Percentiles rank a stretch among this genome's conserved stretches.
Conservation (phyloP, 2,113 vertebrate species). For the Orthonyx spaldingii region DNA sequence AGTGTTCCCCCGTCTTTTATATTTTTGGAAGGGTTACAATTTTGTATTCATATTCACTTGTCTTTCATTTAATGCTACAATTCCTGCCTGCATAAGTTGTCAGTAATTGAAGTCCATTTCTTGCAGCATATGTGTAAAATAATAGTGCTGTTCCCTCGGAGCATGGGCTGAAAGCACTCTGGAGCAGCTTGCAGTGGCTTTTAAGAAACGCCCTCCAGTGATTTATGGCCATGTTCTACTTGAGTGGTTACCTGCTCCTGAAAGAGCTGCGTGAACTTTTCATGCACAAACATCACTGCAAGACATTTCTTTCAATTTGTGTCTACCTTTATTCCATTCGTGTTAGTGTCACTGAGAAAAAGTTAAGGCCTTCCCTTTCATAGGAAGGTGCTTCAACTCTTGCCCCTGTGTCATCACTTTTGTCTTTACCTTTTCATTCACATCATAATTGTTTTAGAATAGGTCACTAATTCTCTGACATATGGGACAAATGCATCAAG, state of each 20-base stretch:
- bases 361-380: background rate
- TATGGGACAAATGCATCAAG: background rate
- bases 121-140: background rate
- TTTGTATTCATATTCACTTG: background rate
- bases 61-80: background rate
- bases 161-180: background rate
- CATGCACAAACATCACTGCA: background rate
- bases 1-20: background rate
- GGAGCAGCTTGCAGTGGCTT: background rate
- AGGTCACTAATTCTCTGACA: background rate
- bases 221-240: background rate
- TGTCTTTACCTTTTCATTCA: background rate
- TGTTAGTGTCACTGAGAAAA: background rate
- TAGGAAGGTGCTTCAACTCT: background rate
- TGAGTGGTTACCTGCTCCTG: background rate
- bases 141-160: background rate
- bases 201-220: constrained; percentile 11
- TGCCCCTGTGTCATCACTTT: background rate
- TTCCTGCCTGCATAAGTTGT: background rate
- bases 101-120: background rate
- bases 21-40: background rate
- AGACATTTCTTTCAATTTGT: background rate
- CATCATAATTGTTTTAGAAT: background rate
- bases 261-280: constrained; percentile 8
- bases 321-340: background rate